Percentiles rank a stretch among this genome's conserved stretches.
phyloP scores from a whole-genome alignment of 2,797 vertebrate species.

The Channallabes apus region DNA sequence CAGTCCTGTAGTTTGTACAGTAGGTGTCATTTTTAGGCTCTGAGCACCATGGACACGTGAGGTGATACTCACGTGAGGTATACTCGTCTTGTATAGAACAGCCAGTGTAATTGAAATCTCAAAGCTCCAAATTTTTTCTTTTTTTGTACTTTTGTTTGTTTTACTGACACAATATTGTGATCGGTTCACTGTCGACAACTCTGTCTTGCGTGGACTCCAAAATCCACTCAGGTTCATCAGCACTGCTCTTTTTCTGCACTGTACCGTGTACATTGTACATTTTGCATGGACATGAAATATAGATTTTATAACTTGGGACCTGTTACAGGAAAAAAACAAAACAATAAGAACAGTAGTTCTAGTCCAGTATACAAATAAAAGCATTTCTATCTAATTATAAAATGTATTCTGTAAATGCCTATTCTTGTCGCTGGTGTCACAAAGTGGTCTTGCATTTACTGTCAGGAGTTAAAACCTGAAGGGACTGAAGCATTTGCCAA shows the following conservation, averaged over 20 bases:
- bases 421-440: not conserved
- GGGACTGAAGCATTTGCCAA: not conserved
- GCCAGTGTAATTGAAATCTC: not conserved
- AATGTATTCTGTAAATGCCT: not conserved
- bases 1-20: slow-evolving; percentile 44
- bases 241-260: slow-evolving; percentile 4
- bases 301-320: slow-evolving; percentile 22
- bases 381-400: slow-evolving; percentile 4
- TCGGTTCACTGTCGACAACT: not conserved
- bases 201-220: not conserved
- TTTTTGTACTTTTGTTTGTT: not conserved
- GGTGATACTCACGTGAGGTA: slow-evolving; percentile 24
- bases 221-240: not conserved
- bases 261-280: slow-evolving; percentile 2
- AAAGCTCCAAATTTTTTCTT: not conserved
- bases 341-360: slow-evolving; percentile 15
- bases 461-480: not conserved
- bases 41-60: slow-evolving; percentile 52
- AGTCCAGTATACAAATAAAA: slow-evolving; percentile 7
- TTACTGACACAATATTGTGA: not conserved
- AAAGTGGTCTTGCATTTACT: not conserved
- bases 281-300: slow-evolving; percentile 5
- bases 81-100: not conserved
- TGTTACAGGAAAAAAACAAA: slow-evolving; percentile 15
- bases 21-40: slow-evolving; percentile 42